Evolutionary conservation across 35 echinoderm and acorn worm species (phyloP).

Genomic region (Acanthaster planci): DNA sequence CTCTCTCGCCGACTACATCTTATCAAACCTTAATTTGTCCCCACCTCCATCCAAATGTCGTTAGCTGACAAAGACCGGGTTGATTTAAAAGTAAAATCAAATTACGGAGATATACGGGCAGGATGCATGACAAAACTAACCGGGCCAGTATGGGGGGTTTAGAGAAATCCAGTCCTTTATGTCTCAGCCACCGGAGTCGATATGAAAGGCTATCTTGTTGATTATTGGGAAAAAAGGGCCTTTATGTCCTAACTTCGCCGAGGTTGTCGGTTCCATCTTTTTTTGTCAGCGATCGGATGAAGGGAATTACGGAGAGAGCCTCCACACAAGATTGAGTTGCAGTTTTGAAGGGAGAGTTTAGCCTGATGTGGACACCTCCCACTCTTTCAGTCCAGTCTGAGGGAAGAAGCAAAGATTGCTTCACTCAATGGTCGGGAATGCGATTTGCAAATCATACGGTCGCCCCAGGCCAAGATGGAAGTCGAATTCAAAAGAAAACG

Average conservation of each 20-base stretch:
- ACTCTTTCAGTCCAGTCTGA: not conserved
- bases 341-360: not conserved
- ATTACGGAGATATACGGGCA: not conserved
- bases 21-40: constrained; percentile 30
- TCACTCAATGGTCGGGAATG: too few relatives aligned
- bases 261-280: not conserved
- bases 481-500: too few relatives aligned
- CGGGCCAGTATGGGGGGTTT: not conserved
- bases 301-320: constrained; percentile 11
- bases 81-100: constrained; percentile 32
- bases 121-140: constrained; percentile 19
- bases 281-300: not conserved
- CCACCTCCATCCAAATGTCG: constrained; percentile 23
- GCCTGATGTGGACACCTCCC: not conserved
- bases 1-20: constrained; percentile 17
- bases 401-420: too few relatives aligned
- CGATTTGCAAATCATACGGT: too few relatives aligned
- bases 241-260: not conserved
- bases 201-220: constrained; percentile 16
- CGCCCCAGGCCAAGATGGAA: too few relatives aligned
- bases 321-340: not conserved
- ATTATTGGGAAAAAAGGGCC: not conserved
- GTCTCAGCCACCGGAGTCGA: not conserved
- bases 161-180: constrained; percentile 16
- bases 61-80: constrained; percentile 25